A percentile compares a stretch with the other conserved stretches of the same genome.
Conservation (phyloP, 2,888 invertebrate genomes). For the Yponomeuta evonymella region DNA sequence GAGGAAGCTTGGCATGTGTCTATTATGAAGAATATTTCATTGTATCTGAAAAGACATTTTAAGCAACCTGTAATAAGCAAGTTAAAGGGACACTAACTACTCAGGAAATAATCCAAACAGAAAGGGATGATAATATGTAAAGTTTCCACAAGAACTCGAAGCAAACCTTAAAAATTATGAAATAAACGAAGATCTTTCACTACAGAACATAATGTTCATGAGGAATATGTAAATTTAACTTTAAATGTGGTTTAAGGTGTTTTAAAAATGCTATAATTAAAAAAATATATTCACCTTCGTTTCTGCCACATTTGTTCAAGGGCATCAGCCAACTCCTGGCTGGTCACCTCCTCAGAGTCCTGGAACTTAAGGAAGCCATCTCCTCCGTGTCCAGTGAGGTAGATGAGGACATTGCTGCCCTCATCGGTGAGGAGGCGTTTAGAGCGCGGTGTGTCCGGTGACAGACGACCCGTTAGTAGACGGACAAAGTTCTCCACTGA, state of each 20-base stretch:
- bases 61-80: background rate
- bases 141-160: too few species aligned
- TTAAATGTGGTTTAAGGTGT: too few species aligned
- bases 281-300: constrained; percentile 77
- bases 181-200: too few species aligned
- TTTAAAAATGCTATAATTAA: too few species aligned
- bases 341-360: constrained; percentile 99
- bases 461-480: constrained; percentile 93
- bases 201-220: too few species aligned
- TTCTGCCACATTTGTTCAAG: constrained; percentile 99
- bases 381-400: constrained; percentile 97
- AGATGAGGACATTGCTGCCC: constrained; percentile 96
- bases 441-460: constrained; percentile 94
- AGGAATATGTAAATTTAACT: too few species aligned
- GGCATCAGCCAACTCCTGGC: constrained; percentile 98
- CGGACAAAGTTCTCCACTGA: constrained; percentile 99
- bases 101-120: too few species aligned
- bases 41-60: constrained; percentile 80
- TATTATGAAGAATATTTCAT: constrained; percentile 98
- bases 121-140: too few species aligned
- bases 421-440: constrained; percentile 97
- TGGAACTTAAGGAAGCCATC: constrained; percentile 99
- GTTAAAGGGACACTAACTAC: too few species aligned
- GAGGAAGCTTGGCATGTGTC: constrained; percentile 99
- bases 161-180: too few species aligned